phyloP scores from a whole-genome alignment of 2,797 vertebrate species.

The Austrolebias charrua region DNA sequence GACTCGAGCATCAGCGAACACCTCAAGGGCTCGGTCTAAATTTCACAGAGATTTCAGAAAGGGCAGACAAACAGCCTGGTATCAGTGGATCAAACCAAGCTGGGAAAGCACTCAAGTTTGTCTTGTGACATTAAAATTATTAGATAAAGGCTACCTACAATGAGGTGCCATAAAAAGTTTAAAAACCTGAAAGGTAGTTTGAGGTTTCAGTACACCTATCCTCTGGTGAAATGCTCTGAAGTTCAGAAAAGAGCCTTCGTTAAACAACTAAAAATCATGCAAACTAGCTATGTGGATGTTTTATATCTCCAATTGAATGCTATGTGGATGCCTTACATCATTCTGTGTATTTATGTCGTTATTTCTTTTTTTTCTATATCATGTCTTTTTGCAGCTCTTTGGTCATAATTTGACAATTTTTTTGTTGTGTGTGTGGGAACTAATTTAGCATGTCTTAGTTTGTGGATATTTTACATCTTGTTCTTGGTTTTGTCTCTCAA shows the following conservation, averaged over 20 bases:
- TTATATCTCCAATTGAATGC: too few relatives aligned
- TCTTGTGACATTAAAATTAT: too few relatives aligned
- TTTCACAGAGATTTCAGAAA: not conserved
- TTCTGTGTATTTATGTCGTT: not conserved
- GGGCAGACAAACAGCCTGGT: too few relatives aligned
- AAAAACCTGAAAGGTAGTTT: not conserved
- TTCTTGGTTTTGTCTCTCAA: not conserved
- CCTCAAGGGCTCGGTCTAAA: not conserved
- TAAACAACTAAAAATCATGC: not conserved
- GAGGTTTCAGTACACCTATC: slow-evolving; percentile 25
- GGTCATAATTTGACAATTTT: not conserved
- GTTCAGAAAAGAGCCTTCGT: slow-evolving; percentile 5
- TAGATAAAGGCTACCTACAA: too few relatives aligned
- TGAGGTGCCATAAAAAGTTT: too few relatives aligned
- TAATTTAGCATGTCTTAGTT: too few relatives aligned
- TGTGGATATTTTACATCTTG: not conserved
- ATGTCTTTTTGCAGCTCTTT: not conserved
- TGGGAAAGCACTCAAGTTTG: too few relatives aligned
- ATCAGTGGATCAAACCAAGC: too few relatives aligned
- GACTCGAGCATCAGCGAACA: slow-evolving; percentile 20
- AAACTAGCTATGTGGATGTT: too few relatives aligned
- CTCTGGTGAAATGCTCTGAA: slow-evolving; percentile 1
- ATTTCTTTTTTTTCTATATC: not conserved
- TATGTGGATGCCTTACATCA: not conserved
- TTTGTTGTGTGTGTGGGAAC: too few relatives aligned